Conservation (phyloP, 2,797 vertebrate species). For the Trachurus trachurus region DNA sequence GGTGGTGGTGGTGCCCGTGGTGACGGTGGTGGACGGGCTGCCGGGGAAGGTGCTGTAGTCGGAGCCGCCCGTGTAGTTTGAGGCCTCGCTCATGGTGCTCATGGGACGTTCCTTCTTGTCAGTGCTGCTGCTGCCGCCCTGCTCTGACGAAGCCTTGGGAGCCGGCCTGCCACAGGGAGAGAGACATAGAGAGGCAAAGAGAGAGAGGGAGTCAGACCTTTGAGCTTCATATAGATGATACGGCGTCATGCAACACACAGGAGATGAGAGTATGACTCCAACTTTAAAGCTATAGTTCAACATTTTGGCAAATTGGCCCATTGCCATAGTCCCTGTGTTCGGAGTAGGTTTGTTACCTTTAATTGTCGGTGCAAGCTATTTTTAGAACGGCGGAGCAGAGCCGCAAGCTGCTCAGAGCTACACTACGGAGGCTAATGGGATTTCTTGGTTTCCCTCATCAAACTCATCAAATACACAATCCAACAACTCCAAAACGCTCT, state of each 20-base stretch:
- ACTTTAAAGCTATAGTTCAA: no score
- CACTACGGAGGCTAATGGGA: no score
- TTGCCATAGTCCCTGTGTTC: no score
- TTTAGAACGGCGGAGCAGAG: no score
- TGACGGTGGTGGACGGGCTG: conserved; percentile 61
- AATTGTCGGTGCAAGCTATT: no score
- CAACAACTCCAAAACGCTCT: no score
- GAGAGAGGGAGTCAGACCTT: conserved; percentile 19
- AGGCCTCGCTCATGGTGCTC: conserved; percentile 92
- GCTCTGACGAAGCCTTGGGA: conserved; percentile 76
- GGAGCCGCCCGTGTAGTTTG: conserved; percentile 90
- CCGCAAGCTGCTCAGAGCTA: no score
- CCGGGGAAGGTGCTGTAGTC: conserved; percentile 82
- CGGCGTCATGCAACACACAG: not conserved
- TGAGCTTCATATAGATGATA: not conserved
- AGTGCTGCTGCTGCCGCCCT: conserved; percentile 67
- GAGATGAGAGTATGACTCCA: not conserved
- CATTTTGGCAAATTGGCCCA: no score
- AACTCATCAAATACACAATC: no score
- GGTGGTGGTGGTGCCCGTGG: conserved; percentile 37
- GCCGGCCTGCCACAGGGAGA: conserved; percentile 84
- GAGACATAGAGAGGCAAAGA: conserved; percentile 49
- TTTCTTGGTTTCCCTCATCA: no score
- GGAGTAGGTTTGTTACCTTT: no score
- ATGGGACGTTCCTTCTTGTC: conserved; percentile 91